These are phyloP conservation scores for Lochmaea crataegi DNA, from an alignment of 2,888 invertebrate species.

Conservation along the genomic window DNA sequence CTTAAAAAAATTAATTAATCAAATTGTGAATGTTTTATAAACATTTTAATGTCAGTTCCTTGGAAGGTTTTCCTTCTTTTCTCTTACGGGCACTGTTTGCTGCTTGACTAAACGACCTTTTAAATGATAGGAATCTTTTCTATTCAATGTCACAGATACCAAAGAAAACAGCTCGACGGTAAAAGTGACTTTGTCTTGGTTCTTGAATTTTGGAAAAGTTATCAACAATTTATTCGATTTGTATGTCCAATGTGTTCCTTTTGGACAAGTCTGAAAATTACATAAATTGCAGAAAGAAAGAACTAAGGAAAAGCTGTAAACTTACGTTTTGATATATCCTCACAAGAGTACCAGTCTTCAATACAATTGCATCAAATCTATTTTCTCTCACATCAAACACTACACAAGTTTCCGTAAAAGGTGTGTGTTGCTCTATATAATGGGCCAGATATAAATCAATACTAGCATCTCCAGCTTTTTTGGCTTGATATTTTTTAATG, in stretches of 20 bases:
- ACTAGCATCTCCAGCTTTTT: constrained; percentile 85
- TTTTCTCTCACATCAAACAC: constrained; percentile 83
- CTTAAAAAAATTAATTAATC: no score
- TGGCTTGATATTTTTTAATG: constrained; percentile 85
- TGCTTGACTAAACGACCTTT: constrained; percentile 53
- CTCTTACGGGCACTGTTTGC: neutral
- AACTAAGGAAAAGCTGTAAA: constrained; percentile 29
- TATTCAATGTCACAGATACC: constrained; percentile 56
- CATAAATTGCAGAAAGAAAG: neutral
- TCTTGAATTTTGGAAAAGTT: constrained; percentile 52
- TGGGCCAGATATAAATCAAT: constrained; percentile 83
- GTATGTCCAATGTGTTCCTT: constrained; percentile 49
- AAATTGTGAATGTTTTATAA: no score
- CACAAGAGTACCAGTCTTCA: constrained; percentile 79
- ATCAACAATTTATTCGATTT: constrained; percentile 45
- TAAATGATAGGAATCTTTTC: constrained; percentile 57
- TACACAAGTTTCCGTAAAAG: constrained; percentile 77
- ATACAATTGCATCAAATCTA: constrained; percentile 83
- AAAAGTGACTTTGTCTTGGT: constrained; percentile 41
- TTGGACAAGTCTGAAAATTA: constrained; percentile 54
- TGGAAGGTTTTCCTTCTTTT: neutral
- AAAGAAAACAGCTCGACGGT: constrained; percentile 59
- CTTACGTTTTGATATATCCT: constrained; percentile 76
- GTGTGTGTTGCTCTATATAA: constrained; percentile 78
- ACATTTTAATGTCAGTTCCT: no score